Conservation (phyloP, 2,888 invertebrate genomes). For the Trisateles emortualis region DNA sequence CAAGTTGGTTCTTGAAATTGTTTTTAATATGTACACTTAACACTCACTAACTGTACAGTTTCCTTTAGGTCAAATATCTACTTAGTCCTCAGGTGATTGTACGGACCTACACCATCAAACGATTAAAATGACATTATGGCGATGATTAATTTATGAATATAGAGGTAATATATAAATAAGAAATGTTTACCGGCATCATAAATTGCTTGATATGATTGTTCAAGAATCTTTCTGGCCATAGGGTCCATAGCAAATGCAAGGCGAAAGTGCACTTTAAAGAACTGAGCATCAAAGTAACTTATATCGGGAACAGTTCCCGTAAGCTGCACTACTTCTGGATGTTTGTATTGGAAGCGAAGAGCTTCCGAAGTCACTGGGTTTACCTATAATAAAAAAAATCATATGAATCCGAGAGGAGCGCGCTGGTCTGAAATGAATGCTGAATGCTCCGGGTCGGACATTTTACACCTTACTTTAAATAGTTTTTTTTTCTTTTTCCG, state of each 20-base stretch:
- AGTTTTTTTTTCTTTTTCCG: no score
- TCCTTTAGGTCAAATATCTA: no score
- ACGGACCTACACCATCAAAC: no score
- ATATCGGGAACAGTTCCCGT: slow-evolving; percentile 88
- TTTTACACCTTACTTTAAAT: no score
- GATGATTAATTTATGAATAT: neutral
- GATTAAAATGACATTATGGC: no score
- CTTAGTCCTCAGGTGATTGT: no score
- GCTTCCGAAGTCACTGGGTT: slow-evolving; percentile 89
- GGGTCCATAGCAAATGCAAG: slow-evolving; percentile 80
- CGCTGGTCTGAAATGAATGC: no score
- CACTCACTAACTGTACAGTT: no score
- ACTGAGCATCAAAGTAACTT: slow-evolving; percentile 89
- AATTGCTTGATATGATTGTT: slow-evolving; percentile 90
- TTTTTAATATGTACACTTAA: no score
- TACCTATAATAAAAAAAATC: slow-evolving; percentile 37
- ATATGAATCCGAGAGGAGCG: no score
- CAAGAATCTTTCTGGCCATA: slow-evolving; percentile 90
- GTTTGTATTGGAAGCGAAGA: slow-evolving; percentile 64
- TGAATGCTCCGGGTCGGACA: no score
- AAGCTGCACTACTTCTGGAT: slow-evolving; percentile 83
- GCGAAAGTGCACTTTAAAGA: slow-evolving; percentile 89
- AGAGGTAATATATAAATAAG: neutral
- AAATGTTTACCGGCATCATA: slow-evolving; percentile 87
- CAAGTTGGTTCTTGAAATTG: no score